A percentile compares a stretch with the other conserved stretches of the same genome.
Conservation (phyloP, 2,797 vertebrate genomes). For the Buceros bicornis region DNA sequence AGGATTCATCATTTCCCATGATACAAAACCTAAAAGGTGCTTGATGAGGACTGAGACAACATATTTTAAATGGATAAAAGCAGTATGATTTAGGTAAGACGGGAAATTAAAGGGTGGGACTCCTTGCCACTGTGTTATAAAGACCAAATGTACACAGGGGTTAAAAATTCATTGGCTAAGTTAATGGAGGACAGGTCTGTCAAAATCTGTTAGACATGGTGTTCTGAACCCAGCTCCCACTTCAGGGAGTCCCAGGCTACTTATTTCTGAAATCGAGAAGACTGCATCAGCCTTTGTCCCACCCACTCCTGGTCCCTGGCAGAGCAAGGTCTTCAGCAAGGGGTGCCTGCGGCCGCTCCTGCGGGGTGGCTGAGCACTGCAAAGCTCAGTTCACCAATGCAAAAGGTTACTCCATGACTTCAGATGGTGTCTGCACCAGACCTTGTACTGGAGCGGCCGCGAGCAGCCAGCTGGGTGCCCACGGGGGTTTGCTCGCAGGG, state of each 20-base stretch:
- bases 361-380: neutral
- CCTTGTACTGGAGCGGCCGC: accelerated
- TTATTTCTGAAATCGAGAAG: neutral
- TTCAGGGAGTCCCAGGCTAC: neutral
- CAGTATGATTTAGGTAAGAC: neutral
- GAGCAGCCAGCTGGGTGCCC: neutral
- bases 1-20: neutral
- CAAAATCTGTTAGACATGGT: neutral
- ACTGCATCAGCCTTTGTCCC: accelerated
- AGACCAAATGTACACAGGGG: neutral
- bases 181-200: neutral
- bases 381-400: neutral
- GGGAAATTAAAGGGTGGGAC: neutral
- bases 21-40: neutral
- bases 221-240: neutral
- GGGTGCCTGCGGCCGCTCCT: neutral
- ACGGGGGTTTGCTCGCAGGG: accelerated
- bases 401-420: neutral
- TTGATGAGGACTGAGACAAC: neutral
- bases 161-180: neutral
- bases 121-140: neutral
- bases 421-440: neutral
- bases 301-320: neutral
- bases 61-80: neutral
- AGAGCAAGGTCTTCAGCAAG: neutral